A percentile compares a stretch with the other conserved stretches of the same genome.
These are phyloP conservation scores for Drosophila leontia DNA, from an alignment of 1,140 invertebrate genomes.

Conservation along the genomic window DNA sequence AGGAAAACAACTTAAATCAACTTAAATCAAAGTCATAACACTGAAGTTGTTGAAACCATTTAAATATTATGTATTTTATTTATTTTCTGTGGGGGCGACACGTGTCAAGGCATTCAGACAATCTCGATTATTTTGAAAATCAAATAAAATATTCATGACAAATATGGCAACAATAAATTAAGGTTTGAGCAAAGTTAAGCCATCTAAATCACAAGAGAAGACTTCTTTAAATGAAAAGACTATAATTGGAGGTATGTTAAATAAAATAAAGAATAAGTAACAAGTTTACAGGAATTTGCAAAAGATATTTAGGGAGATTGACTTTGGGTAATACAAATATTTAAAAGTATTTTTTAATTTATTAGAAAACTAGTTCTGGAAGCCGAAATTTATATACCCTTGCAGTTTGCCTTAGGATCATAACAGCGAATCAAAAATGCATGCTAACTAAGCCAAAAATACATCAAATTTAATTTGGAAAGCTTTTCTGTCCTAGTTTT, in stretches of 20 bases:
- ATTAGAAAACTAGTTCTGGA: not conserved
- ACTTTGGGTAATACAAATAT: no score
- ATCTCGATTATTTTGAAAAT: slow-evolving; percentile 4
- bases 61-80: slow-evolving; percentile 2
- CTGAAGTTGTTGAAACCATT: not conserved
- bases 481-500: no score
- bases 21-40: slow-evolving; percentile 1
- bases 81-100: not conserved
- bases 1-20: slow-evolving; percentile 3
- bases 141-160: slow-evolving; percentile 3
- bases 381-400: no score
- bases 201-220: not conserved
- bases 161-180: slow-evolving; percentile 8
- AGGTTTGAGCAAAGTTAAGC: not conserved
- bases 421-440: no score
- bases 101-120: not conserved
- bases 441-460: no score
- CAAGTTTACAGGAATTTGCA: no score
- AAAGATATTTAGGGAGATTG: no score
- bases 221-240: not conserved
- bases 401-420: no score
- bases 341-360: not conserved
- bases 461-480: no score
- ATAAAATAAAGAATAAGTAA: not conserved
- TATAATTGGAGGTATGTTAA: not conserved